Evolutionary conservation across 1,140 invertebrate genomes (phyloP).

Genomic region (Patella vulgata): DNA sequence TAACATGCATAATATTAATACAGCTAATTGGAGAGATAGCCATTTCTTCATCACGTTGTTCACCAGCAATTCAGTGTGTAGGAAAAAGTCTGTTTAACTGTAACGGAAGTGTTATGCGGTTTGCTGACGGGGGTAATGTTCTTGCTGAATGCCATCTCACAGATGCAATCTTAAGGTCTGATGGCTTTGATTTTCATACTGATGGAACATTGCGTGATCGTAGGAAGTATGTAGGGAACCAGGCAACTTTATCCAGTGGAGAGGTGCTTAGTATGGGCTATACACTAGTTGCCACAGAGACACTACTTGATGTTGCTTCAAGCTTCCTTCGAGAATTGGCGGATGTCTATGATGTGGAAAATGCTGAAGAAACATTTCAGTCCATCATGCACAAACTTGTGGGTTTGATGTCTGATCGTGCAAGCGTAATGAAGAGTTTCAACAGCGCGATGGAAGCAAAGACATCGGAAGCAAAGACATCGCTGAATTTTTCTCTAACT

Average conservation of each 20-base stretch:
- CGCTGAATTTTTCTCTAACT: neutral
- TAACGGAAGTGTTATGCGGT: too few species aligned
- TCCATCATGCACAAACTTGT: neutral
- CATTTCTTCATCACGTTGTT: too few species aligned
- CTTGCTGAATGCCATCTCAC: too few species aligned
- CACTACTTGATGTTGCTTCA: neutral
- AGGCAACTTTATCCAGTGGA: neutral
- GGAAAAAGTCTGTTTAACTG: too few species aligned
- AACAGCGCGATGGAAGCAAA: neutral
- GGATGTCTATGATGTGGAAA: neutral
- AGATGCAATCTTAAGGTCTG: too few species aligned
- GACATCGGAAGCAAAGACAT: neutral
- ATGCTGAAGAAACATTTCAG: neutral
- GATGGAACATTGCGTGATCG: constrained; percentile 1
- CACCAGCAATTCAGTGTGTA: too few species aligned
- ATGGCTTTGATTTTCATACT: neutral
- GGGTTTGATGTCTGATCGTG: constrained; percentile 11
- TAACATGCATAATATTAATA: too few species aligned
- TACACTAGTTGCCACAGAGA: neutral
- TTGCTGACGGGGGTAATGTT: too few species aligned
- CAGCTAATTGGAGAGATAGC: too few species aligned
- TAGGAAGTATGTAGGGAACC: constrained; percentile 1
- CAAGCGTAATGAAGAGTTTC: constrained; percentile 7
- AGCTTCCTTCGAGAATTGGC: constrained; percentile 1
- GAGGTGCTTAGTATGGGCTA: neutral